Conservation (phyloP, 2,113 vertebrate genomes). For the Cairina moschata region DNA sequence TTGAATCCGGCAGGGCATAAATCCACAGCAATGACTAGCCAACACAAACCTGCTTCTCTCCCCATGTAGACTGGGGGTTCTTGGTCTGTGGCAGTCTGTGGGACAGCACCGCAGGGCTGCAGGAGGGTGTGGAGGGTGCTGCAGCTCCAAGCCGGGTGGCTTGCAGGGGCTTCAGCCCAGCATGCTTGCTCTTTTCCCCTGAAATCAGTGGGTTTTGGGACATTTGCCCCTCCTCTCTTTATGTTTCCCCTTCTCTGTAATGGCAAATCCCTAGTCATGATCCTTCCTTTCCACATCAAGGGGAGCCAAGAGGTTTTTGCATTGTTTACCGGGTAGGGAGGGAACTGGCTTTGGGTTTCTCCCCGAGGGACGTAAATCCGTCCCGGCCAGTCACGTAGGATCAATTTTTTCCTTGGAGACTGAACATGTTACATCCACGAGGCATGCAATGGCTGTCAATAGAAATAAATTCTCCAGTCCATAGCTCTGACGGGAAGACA, state of each 20-base stretch:
- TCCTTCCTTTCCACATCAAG: background rate
- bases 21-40: background rate
- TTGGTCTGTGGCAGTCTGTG: background rate
- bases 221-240: background rate
- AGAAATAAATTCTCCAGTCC: background rate
- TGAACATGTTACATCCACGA: background rate
- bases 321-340: background rate
- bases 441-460: background rate
- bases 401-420: constrained; percentile 40
- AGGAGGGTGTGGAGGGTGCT: background rate
- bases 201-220: background rate
- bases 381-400: constrained; percentile 33
- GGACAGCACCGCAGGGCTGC: background rate
- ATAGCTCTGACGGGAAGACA: background rate
- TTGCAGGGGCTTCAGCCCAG: background rate
- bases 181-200: background rate
- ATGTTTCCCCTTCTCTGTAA: background rate
- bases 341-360: background rate
- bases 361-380: constrained; percentile 1
- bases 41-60: background rate
- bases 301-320: background rate
- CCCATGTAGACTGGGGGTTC: no score
- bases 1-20: background rate
- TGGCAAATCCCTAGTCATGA: background rate
- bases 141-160: background rate